Conservation (phyloP, 2,797 vertebrate species). For the Peromyscus aztecus region DNA sequence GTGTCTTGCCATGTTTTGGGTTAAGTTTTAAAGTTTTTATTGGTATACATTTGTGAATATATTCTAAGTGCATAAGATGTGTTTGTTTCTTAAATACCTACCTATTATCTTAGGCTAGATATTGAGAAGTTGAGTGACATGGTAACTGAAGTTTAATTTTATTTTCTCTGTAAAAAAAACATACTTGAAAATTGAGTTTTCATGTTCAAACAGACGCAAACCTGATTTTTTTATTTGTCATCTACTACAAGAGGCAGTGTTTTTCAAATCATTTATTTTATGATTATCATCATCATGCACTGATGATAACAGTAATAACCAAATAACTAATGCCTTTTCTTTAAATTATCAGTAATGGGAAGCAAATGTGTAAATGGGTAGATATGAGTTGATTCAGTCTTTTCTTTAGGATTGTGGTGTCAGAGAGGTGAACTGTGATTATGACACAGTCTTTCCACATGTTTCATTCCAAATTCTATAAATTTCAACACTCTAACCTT, state of each 20-base stretch:
- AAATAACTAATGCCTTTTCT: neutral
- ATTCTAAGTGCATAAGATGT: neutral
- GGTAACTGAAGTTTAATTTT: neutral
- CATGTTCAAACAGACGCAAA: slow-evolving; percentile 24
- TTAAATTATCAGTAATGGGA: slow-evolving; percentile 1
- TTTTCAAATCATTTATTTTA: slow-evolving; percentile 41
- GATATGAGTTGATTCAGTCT: neutral
- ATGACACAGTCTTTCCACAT: slow-evolving; percentile 29
- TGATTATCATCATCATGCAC: neutral
- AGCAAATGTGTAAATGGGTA: neutral
- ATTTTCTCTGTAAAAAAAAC: slow-evolving; percentile 11
- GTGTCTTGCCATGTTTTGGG: slow-evolving; percentile 19
- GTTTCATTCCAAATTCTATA: slow-evolving; percentile 42
- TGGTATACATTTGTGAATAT: slow-evolving; percentile 2
- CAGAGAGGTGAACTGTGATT: neutral
- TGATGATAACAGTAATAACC: neutral
- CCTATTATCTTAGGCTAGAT: slow-evolving; percentile 35
- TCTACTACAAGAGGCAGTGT: neutral
- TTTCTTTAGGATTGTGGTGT: neutral
- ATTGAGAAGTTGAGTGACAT: neutral
- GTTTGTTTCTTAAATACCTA: slow-evolving; percentile 37
- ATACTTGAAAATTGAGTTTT: slow-evolving; percentile 40
- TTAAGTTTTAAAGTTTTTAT: slow-evolving; percentile 47
- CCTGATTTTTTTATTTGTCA: neutral
- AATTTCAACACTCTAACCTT: neutral